Base-by-base conservation (phyloP, 2,888 invertebrate species). In the Achlya flavicornis region DNA sequence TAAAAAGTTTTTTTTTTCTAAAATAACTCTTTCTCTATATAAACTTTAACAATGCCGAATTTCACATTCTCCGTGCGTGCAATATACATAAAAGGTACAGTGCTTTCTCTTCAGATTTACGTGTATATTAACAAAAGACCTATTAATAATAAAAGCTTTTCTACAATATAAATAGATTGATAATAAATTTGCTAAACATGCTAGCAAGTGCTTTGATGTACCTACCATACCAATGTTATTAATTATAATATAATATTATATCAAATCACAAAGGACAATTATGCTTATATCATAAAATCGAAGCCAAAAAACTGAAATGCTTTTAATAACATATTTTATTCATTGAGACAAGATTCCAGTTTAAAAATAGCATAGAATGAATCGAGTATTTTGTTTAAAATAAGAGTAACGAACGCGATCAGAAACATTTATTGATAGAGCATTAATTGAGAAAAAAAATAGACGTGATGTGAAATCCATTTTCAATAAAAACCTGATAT, bases 401-500 rank as follows among this genome's bases (percentile, higher is more conserved):
- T 10, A 3, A 19, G 53, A 16, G 53, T 48, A 48, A 16, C 7
- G n/a, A 48, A 48, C 16, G 0, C 19, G 10, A 53, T 19, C 53
- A 53, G 53, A 53, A 46, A 53, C 53, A 53, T 53, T 53, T 53
- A 53, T 53, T 53, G 53, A 19, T 53, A 16, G 19, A n/a, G 10
- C 19, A 7, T 19, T 53, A 53, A 19, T 53, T 53, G 5, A 19
- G 53, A 53, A 19, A 53, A n/a, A 46, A 53, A 53, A 19, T 19
- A 10, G 19, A 53, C 19, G 53, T 53, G 53, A 46, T n/a, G 46
- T 3, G 4, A n/a, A 19, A 53, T 53, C 16, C 53, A 53, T 53
- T 19, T 53, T 53, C n/a, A 19, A 53, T 53, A 48, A 48, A n/a
- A 53, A 53, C 53, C 19, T 53, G 53, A 53, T 53, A 53, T 53